Evolutionary conservation across 2,113 vertebrate genomes (phyloP).

Genomic region (Callipepla squamata): DNA sequence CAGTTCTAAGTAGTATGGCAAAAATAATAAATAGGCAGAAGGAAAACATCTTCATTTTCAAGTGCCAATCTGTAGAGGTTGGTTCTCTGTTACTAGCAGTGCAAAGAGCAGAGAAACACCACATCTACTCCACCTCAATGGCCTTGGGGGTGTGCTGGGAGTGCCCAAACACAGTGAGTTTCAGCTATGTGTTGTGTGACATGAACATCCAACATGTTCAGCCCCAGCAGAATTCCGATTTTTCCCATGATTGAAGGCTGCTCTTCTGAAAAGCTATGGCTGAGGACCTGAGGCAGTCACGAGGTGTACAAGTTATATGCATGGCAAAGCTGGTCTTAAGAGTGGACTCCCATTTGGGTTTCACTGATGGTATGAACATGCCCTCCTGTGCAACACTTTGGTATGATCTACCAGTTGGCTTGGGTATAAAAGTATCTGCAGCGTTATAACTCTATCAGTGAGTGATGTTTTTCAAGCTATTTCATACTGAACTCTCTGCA

Average conservation of each 20-base stretch:
- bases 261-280: background rate
- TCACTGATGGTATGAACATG: background rate
- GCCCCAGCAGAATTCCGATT: background rate
- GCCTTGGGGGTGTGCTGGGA: background rate
- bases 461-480: background rate
- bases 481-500: background rate
- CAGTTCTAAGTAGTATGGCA: background rate
- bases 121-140: background rate
- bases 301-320: background rate
- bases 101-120: background rate
- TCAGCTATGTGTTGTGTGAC: accelerated
- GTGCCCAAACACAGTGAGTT: background rate
- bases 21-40: background rate
- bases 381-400: background rate
- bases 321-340: background rate
- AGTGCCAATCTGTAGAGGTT: background rate
- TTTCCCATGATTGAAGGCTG: background rate
- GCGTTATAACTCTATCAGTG: background rate
- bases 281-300: background rate
- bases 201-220: background rate
- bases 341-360: background rate
- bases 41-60: background rate
- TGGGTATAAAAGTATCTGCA: background rate
- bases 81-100: background rate
- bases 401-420: background rate